These are phyloP conservation scores for Ferdinandea cuprea DNA, from an alignment of 2,888 invertebrate genomes.

Conservation along the genomic window DNA sequence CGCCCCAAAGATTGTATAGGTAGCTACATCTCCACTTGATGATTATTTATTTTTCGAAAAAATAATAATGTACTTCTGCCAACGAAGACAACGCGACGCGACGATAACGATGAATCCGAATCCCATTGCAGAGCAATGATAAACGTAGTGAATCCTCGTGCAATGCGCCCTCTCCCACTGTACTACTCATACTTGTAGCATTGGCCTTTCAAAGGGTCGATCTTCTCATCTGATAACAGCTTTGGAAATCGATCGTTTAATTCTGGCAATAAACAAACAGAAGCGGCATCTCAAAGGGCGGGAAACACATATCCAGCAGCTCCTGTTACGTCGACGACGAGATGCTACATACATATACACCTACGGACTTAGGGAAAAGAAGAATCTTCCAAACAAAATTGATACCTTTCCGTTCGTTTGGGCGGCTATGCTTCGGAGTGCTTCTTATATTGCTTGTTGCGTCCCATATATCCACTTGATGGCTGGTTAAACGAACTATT, in stretches of 20 bases:
- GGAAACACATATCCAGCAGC: conserved; percentile 60
- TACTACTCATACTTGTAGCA: conserved; percentile 3
- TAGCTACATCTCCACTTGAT: conserved; percentile 10
- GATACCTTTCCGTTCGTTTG: conserved; percentile 59
- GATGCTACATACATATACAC: conserved; percentile 12
- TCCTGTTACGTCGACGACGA: conserved; percentile 57
- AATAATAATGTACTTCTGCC: conserved; percentile 23
- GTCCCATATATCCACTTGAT: conserved; percentile 60
- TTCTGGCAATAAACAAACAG: conserved; percentile 75
- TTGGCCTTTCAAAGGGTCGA: conserved; percentile 26
- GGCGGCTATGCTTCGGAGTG: not conserved
- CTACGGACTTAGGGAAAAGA: conserved; percentile 20
- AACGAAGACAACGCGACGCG: not conserved
- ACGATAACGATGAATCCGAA: conserved; percentile 23
- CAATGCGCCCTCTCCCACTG: conserved; percentile 23
- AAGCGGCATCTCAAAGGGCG: conserved; percentile 73
- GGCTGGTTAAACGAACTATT: conserved; percentile 64
- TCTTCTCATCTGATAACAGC: conserved; percentile 55
- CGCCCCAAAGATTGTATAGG: conserved; percentile 21
- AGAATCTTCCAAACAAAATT: conserved; percentile 48
- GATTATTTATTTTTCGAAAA: conserved; percentile 27
- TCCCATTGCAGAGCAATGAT: conserved; percentile 28
- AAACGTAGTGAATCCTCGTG: conserved; percentile 19
- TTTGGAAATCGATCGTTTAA: conserved; percentile 74
- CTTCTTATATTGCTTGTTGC: conserved; percentile 27